These are phyloP conservation scores for Periparus ater DNA, from an alignment of 2,797 vertebrate genomes.

Conservation along the genomic window DNA sequence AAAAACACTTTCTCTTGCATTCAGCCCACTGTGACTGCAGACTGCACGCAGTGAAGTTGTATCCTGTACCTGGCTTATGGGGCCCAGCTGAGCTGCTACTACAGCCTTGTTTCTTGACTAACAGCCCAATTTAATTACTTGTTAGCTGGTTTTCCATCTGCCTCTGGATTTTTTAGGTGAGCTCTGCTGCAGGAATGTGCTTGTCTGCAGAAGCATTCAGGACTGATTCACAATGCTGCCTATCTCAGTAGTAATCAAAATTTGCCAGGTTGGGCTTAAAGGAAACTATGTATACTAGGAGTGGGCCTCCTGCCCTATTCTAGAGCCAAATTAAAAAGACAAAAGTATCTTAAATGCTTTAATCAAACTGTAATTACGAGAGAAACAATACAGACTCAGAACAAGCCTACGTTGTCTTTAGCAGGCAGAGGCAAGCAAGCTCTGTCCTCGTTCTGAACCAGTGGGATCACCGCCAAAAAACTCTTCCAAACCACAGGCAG, in stretches of 20 bases:
- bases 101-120: background rate
- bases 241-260: slow-evolving; percentile 23
- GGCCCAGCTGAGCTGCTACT: background rate
- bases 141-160: slow-evolving; percentile 29
- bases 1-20: background rate
- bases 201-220: slow-evolving; percentile 21
- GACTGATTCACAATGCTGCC: background rate
- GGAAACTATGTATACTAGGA: background rate
- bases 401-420: background rate
- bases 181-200: slow-evolving; percentile 37
- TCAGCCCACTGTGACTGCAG: background rate
- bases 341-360: slow-evolving; percentile 9
- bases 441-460: background rate
- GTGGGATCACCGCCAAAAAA: slow-evolving; percentile 1
- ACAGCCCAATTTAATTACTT: slow-evolving; percentile 15
- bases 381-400: slow-evolving; percentile 10
- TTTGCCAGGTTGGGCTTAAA: slow-evolving; percentile 18
- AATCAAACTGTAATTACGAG: slow-evolving; percentile 42
- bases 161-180: slow-evolving; percentile 27
- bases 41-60: accelerated
- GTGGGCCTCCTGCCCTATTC: background rate
- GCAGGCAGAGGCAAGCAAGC: slow-evolving; percentile 54
- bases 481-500: background rate
- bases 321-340: slow-evolving; percentile 36
- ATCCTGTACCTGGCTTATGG: background rate